Percentiles rank a stretch among this genome's conserved stretches.
These are phyloP conservation scores for Oscheius myriophilus DNA, from an alignment of 2,888 invertebrate species.

Conservation along the genomic window DNA sequence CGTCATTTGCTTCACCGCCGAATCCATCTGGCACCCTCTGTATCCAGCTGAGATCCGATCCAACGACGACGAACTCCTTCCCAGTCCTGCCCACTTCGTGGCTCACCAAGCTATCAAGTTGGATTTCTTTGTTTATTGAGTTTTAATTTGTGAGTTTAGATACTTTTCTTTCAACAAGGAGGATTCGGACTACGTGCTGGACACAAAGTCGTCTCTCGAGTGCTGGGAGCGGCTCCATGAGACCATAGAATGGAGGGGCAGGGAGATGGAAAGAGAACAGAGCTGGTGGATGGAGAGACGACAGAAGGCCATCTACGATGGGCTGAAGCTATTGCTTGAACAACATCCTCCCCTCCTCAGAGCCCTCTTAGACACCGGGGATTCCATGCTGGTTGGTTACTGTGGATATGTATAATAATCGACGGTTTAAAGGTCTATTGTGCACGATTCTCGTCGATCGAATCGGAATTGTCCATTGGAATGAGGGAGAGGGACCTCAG, in stretches of 20 bases:
- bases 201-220: constrained; percentile 48
- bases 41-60: constrained; percentile 64
- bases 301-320: constrained; percentile 60
- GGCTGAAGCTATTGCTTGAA: constrained; percentile 60
- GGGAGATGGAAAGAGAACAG: constrained; percentile 50
- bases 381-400: constrained; percentile 62
- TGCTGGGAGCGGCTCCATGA: constrained; percentile 64
- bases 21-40: constrained; percentile 68
- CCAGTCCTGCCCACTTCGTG: constrained; percentile 64
- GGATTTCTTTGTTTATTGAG: constrained; percentile 24
- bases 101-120: constrained; percentile 60
- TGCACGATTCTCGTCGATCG: constrained; percentile 61
- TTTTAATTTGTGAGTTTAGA: constrained; percentile 42
- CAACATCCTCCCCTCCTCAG: constrained; percentile 65
- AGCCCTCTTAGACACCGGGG: constrained; percentile 66
- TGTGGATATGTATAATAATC: neutral
- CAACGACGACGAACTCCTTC: constrained; percentile 41
- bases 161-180: constrained; percentile 53
- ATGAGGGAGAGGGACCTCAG: constrained; percentile 68
- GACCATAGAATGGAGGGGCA: constrained; percentile 45
- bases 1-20: constrained; percentile 69
- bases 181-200: constrained; percentile 58
- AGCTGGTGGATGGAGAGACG: constrained; percentile 63
- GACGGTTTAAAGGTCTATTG: constrained; percentile 53
- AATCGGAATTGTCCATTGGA: constrained; percentile 65